Percentiles rank a stretch among this genome's conserved stretches.
Evolutionary conservation across 2,797 vertebrate species (phyloP).

Genomic region (Rousettus madagascariensis): DNA sequence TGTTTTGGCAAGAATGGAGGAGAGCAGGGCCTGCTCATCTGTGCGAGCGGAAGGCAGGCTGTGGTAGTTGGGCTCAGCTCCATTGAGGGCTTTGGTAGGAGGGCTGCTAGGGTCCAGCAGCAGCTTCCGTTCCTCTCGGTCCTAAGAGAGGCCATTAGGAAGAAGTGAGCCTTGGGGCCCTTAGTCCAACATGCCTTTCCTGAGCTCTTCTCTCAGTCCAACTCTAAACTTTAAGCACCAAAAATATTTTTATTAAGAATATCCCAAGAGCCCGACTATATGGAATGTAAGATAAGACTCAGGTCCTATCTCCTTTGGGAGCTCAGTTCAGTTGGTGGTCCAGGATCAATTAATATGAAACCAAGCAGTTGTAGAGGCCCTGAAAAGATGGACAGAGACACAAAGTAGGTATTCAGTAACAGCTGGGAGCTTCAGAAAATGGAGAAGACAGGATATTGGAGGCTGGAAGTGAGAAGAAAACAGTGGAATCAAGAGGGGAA

Average conservation of each 20-base stretch:
- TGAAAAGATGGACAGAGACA: background rate
- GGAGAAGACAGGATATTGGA: background rate
- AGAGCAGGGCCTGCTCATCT: constrained; percentile 95
- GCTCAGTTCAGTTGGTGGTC: background rate
- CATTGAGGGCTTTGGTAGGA: constrained; percentile 91
- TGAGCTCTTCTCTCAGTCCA: background rate
- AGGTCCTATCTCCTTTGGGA: constrained; percentile 5
- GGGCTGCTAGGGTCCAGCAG: constrained; percentile 91
- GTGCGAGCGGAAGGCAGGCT: constrained; percentile 90
- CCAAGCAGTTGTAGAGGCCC: background rate
- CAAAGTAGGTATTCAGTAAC: background rate
- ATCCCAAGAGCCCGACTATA: background rate
- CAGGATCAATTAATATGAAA: background rate
- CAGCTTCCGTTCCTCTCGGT: constrained; percentile 89
- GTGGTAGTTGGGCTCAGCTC: constrained; percentile 89
- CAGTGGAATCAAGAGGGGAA: background rate
- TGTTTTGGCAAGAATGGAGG: constrained; percentile 94
- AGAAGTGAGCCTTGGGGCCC: constrained; percentile 15
- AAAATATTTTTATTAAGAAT: background rate
- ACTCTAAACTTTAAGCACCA: constrained; percentile 28
- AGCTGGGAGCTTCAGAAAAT: constrained; percentile 13
- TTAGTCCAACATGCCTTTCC: background rate
- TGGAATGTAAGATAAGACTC: background rate
- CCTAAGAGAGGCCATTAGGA: constrained; percentile 79
- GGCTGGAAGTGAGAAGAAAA: background rate